Base-by-base conservation (phyloP, 2,113 vertebrate genomes). In the Strix uralensis region DNA sequence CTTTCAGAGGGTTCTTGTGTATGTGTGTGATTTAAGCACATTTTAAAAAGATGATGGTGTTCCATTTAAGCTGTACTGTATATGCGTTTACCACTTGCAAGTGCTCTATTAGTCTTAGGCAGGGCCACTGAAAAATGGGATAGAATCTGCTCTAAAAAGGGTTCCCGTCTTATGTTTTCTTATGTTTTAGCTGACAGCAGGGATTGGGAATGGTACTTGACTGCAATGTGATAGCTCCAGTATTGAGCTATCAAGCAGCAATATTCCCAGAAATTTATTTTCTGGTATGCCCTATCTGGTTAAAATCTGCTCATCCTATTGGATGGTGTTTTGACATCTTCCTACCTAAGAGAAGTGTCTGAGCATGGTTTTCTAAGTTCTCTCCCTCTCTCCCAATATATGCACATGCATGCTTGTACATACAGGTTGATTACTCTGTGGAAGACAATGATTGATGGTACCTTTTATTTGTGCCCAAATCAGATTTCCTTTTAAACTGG, bases 331-430 rank as follows among this genome's bases (percentile, higher is more conserved):
- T 86, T 92, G 46, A 29, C 3, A 5, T 70, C 29, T 61, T 87
- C 14, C 14, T 72, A 10, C 29, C 4, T 3, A 54, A 75, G 51
- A 44, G 3, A 27, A 62, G 15, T 8, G 17, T 27, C 26, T 63
- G 42, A 70, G 16, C 3, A 1, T 22, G 6, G 1, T 27, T 91
- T 93, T 77, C 26, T 2, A 27, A 46, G 19, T 57, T 79, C 11
- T 14, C 5, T 61, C 18, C 61, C 36, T 55, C 19, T 38, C n/a
- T 77, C 36, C 30, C 11, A 32, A 2, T 7, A 22, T 17, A 23
- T 2, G 42, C 16, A 70, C 1, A 0, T 17, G 17, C 5, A 5
- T 11, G 9, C 14, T 32, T 58, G 47, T 54, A 15, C n/a, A 9
- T 13, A 1, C 18, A 26, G 11, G 18, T 13, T 40, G 49, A 23